Evolutionary conservation across 2,888 invertebrate species (phyloP).

Genomic region (Drosophila demipolita): DNA sequence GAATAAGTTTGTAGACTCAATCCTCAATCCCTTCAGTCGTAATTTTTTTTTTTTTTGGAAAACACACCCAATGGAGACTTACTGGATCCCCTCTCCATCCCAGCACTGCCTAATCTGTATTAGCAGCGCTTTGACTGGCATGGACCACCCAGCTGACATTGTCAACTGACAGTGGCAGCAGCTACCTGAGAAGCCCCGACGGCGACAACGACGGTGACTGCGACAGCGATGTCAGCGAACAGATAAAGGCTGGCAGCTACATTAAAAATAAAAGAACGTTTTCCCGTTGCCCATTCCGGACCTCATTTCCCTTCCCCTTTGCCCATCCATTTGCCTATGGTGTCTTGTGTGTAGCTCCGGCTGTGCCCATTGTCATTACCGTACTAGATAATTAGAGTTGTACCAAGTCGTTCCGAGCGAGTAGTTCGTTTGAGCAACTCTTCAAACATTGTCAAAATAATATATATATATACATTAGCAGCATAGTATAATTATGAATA

Average conservation of each 20-base stretch:
- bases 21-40: slow-evolving; percentile 1
- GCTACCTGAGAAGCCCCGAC: slow-evolving; percentile 54
- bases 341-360: slow-evolving; percentile 2
- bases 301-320: background rate
- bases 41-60: background rate
- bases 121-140: slow-evolving; percentile 62
- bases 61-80: slow-evolving; percentile 12
- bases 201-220: slow-evolving; percentile 9
- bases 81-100: slow-evolving; percentile 1
- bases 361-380: slow-evolving; percentile 27
- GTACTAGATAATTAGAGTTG: slow-evolving; percentile 7
- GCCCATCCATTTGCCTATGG: background rate
- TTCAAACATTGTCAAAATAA: background rate
- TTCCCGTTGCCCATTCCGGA: slow-evolving; percentile 7
- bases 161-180: slow-evolving; percentile 51
- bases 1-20: background rate
- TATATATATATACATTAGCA: background rate
- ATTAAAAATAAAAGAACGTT: slow-evolving; percentile 43
- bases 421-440: background rate
- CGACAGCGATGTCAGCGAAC: slow-evolving; percentile 64
- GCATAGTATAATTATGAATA: background rate
- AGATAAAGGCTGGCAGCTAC: slow-evolving; percentile 65
- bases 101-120: slow-evolving; percentile 63
- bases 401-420: slow-evolving; percentile 4
- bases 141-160: slow-evolving; percentile 73